Conservation (phyloP, 2,113 vertebrate species). For the Diadophis punctatus region DNA sequence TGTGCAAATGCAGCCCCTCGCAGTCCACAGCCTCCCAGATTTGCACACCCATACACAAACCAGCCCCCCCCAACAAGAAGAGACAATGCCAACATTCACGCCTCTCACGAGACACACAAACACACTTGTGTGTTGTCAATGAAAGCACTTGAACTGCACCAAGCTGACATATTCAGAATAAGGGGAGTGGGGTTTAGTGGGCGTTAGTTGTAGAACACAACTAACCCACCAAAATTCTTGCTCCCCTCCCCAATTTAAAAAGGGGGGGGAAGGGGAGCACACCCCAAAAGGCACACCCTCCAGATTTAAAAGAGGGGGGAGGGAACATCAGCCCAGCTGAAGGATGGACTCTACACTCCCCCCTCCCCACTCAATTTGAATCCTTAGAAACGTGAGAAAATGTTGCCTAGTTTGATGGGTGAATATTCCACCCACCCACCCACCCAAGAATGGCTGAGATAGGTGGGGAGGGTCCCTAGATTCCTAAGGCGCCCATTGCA, state of each 20-base stretch:
- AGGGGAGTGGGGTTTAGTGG: background rate
- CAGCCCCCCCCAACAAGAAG: background rate
- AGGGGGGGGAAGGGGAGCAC: background rate
- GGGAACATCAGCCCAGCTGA: background rate
- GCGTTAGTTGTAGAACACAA: no score
- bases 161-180: background rate
- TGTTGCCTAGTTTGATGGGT: background rate
- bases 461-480: background rate
- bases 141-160: background rate
- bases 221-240: no score
- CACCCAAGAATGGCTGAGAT: no score
- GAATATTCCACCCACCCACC: background rate
- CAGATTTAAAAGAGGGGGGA: background rate
- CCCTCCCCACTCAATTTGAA: background rate
- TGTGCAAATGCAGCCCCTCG: background rate
- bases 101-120: background rate
- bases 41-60: no score
- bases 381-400: background rate
- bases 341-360: background rate
- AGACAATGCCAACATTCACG: background rate
- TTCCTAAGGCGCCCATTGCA: no score
- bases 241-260: background rate
- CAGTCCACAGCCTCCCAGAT: background rate
- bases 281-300: background rate
- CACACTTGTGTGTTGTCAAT: background rate